Percentiles rank a stretch among this genome's conserved stretches.
Conservation (phyloP, 2,797 vertebrate species). For the Tapirus indicus region DNA sequence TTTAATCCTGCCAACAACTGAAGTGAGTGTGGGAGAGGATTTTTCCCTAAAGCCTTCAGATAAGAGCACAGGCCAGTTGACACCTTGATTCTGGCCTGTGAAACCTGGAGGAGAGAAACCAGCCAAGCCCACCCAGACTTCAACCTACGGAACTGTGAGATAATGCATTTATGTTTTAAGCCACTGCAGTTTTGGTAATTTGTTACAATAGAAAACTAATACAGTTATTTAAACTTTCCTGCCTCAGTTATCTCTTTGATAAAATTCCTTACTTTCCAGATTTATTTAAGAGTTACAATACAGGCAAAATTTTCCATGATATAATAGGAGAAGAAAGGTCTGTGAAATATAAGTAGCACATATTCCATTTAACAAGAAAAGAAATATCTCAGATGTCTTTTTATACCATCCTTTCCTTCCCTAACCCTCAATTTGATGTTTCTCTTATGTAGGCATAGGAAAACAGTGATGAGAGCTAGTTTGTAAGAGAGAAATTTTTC, state of each 20-base stretch:
- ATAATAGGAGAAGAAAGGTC: not conserved
- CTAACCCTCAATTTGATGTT: not conserved
- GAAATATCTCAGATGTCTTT: not conserved
- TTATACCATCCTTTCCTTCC: not conserved
- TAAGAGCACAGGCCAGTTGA: not conserved
- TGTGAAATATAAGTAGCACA: conserved; percentile 11
- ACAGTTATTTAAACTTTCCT: not conserved
- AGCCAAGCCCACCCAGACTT: not conserved
- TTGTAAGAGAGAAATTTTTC: not conserved
- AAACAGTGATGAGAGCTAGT: not conserved
- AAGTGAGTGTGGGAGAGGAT: not conserved
- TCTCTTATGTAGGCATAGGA: not conserved
- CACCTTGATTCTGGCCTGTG: not conserved
- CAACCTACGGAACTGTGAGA: not conserved
- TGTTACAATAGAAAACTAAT: not conserved
- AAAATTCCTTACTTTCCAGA: not conserved
- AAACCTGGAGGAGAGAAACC: not conserved
- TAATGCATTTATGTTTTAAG: not conserved
- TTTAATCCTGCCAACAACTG: not conserved
- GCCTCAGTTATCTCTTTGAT: not conserved
- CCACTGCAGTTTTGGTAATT: not conserved
- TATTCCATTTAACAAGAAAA: not conserved
- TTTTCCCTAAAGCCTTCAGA: not conserved
- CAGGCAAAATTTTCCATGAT: not conserved
- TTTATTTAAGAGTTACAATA: conserved; percentile 13